Conservation (phyloP, 1,140 invertebrate species). For the Drosophila melanogaster region Release_6_plus_ISO1_MT NT_033777.3:16425501-16426000, state of each 20-base stretch:
- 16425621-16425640: slow-evolving; percentile 10
- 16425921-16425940: slow-evolving; percentile 74
- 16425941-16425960: slow-evolving; percentile 57
- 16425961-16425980: slow-evolving; percentile 75
- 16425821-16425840: slow-evolving; percentile 20
- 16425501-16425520: slow-evolving; percentile 15
- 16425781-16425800: neutral
- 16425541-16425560: neutral
- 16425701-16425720: too few relatives aligned
- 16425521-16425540: slow-evolving; percentile 24
- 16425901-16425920: slow-evolving; percentile 82
- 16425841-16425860: slow-evolving; percentile 57
- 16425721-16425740: neutral
- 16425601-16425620: slow-evolving; percentile 9
- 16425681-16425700: neutral
- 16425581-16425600: slow-evolving; percentile 24
- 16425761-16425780: neutral
- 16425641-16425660: slow-evolving; percentile 29
- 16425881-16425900: slow-evolving; percentile 76
- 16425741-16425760: neutral
- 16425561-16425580: slow-evolving; percentile 9
- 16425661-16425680: slow-evolving; percentile 18
- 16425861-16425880: slow-evolving; percentile 79
- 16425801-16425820: slow-evolving; percentile 17
- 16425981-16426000: slow-evolving; percentile 52